phyloP scores from a whole-genome alignment of 2,113 vertebrate species.

The Daboia siamensis region DNA sequence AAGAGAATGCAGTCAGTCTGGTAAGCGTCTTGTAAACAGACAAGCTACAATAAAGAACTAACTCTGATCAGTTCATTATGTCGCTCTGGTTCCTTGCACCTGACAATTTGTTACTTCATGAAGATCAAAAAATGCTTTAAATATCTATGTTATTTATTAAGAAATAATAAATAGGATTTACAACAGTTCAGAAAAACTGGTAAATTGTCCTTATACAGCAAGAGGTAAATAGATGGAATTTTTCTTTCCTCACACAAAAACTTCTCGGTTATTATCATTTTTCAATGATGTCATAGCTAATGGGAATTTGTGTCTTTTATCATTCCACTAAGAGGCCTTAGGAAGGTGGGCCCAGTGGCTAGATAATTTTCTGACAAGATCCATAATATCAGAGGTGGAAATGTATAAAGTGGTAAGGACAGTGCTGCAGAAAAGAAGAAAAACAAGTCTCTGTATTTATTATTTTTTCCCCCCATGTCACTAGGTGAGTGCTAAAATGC shows the following conservation, averaged over 20 bases:
- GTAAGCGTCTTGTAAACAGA: too few species aligned
- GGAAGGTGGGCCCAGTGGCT: not conserved
- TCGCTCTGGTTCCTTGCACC: too few species aligned
- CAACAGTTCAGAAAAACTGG: not conserved
- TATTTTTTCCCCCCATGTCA: not conserved
- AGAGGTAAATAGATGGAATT: not conserved
- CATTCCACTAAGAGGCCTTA: not conserved
- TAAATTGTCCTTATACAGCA: not conserved
- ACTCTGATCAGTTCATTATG: too few species aligned
- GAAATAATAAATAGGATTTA: not conserved
- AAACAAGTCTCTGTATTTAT: not conserved
- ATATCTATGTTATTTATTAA: not conserved
- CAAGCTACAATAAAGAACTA: too few species aligned
- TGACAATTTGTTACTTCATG: not conserved
- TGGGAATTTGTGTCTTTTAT: not conserved
- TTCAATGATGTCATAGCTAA: not conserved
- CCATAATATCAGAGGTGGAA: not conserved
- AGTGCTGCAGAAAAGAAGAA: not conserved
- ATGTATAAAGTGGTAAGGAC: not conserved
- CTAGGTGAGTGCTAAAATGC: not conserved
- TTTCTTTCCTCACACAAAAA: not conserved
- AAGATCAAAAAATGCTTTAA: not conserved
- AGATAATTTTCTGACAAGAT: not conserved
- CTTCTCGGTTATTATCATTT: not conserved
- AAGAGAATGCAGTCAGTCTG: too few species aligned